Evolutionary conservation across 1,140 invertebrate genomes (phyloP).

Genomic region (Drosophila aff.): DNA sequence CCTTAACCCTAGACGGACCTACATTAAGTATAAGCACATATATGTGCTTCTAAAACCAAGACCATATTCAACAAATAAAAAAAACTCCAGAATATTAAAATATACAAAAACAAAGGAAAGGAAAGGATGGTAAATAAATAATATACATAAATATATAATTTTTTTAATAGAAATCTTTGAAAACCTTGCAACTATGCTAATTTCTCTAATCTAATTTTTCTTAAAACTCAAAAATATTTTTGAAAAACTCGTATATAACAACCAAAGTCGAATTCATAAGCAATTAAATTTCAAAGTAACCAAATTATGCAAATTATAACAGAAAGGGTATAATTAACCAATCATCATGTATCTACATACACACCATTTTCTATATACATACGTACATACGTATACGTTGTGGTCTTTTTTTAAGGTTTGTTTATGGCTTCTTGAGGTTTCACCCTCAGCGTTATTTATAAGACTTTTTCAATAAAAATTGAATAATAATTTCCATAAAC

Average conservation of each 20-base stretch:
- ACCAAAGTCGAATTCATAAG: not conserved
- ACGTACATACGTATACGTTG: not conserved
- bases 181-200: not conserved
- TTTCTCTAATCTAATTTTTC: not conserved
- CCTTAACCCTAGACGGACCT: not conserved
- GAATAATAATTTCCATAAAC: conserved; percentile 6
- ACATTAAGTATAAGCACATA: no score
- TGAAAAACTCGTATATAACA: not conserved
- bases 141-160: not conserved
- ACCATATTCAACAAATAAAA: not conserved
- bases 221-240: not conserved
- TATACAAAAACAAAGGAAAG: not conserved
- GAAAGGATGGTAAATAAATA: not conserved
- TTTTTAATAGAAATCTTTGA: not conserved
- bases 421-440: conserved; percentile 5
- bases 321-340: conserved; percentile 4
- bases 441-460: not conserved
- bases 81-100: not conserved
- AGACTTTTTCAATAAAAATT: not conserved
- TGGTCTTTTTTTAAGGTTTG: not conserved
- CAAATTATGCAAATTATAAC: conserved; percentile 3
- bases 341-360: conserved; percentile 1
- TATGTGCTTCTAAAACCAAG: not conserved
- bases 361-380: not conserved
- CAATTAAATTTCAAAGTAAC: conserved; percentile 4